Percentiles rank a stretch among this genome's conserved stretches.
Conservation (phyloP, 2,888 invertebrate genomes). For the Chorisops tibialis region DNA sequence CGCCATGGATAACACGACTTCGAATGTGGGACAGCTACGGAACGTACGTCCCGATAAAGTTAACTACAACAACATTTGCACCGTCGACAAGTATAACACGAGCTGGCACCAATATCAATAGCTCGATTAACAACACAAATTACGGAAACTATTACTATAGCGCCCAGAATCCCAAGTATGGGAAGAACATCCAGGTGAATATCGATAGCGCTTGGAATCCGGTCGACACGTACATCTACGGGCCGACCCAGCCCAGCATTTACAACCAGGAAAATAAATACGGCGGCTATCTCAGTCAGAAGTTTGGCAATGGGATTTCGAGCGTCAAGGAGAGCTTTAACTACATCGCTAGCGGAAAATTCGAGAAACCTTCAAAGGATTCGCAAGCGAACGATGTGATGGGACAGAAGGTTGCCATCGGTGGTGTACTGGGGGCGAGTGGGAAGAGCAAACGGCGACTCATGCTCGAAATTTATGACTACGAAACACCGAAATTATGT, state of each 20-base stretch:
- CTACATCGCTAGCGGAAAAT: constrained; percentile 43
- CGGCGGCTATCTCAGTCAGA: constrained; percentile 47
- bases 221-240: constrained; percentile 52
- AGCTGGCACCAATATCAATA: constrained; percentile 5
- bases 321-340: constrained; percentile 50
- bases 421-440: constrained; percentile 18
- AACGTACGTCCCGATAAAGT: constrained; percentile 52
- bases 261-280: constrained; percentile 53
- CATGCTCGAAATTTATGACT: constrained; percentile 71
- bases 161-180: constrained; percentile 50
- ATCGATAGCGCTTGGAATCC: constrained; percentile 53
- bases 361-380: constrained; percentile 35
- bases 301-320: constrained; percentile 40
- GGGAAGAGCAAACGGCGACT: constrained; percentile 51
- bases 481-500: constrained; percentile 73
- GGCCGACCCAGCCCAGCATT: constrained; percentile 52
- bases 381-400: constrained; percentile 26
- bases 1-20: constrained; percentile 66
- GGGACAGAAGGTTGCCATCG: constrained; percentile 30
- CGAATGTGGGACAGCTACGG: constrained; percentile 72
- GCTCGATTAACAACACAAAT: constrained; percentile 35
- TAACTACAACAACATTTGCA: constrained; percentile 48
- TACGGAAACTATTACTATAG: constrained; percentile 51
- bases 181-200: constrained; percentile 50
- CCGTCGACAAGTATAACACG: constrained; percentile 30